phyloP scores from a whole-genome alignment of 1,140 invertebrate species.

The Philaenus spumarius region DNA sequence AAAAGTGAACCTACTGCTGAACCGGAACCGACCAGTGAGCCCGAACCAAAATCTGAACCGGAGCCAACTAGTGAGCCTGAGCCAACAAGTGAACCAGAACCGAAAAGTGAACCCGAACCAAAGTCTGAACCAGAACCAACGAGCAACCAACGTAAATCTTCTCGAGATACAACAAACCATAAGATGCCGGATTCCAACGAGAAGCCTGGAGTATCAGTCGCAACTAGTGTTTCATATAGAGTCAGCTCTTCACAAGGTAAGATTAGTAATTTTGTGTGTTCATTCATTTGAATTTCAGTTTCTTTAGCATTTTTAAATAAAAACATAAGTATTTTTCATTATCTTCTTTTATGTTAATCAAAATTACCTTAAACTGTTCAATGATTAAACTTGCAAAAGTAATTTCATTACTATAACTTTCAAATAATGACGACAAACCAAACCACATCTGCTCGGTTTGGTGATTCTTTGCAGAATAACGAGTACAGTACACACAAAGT shows the following conservation, averaged over 20 bases:
- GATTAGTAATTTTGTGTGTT: constrained; percentile 33
- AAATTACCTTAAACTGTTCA: too few relatives aligned
- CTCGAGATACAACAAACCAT: constrained; percentile 21
- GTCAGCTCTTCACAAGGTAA: constrained; percentile 55
- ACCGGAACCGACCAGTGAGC: constrained; percentile 36
- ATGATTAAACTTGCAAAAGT: too few relatives aligned
- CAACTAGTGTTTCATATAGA: constrained; percentile 64
- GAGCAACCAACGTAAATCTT: constrained; percentile 19
- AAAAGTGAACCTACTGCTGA: constrained; percentile 40
- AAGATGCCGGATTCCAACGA: constrained; percentile 17
- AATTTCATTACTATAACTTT: too few relatives aligned
- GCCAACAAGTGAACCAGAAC: constrained; percentile 42
- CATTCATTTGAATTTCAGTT: too few relatives aligned
- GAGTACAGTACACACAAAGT: too few relatives aligned
- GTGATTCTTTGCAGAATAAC: too few relatives aligned
- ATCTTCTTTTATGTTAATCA: too few relatives aligned
- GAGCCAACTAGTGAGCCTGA: constrained; percentile 42
- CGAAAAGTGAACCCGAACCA: constrained; percentile 42
- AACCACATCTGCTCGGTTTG: too few relatives aligned
- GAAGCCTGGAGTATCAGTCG: constrained; percentile 51
- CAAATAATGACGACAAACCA: too few relatives aligned
- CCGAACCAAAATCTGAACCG: constrained; percentile 32
- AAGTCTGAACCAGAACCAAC: constrained; percentile 37
- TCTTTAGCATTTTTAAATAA: too few relatives aligned
- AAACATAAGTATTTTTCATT: too few relatives aligned